Conservation (phyloP, 1,140 invertebrate species). For the Megalonaias nervosa region DNA sequence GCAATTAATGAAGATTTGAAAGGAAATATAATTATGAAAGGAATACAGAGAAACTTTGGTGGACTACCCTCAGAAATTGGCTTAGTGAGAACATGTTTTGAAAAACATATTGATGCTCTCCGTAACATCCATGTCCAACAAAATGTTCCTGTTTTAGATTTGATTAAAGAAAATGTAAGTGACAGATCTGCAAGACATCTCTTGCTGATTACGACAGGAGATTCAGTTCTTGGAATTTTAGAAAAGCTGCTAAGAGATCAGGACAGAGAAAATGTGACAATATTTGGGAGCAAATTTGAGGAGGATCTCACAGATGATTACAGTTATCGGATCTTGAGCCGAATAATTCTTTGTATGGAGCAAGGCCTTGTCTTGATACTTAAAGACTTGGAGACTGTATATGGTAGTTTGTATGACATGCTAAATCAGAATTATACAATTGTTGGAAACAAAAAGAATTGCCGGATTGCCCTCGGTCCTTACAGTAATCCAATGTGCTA, state of each 20-base stretch:
- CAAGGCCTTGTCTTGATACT: slow-evolving; percentile 41
- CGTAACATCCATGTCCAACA: no score
- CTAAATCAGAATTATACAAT: slow-evolving; percentile 32
- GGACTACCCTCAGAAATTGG: slow-evolving; percentile 25
- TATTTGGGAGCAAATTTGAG: slow-evolving; percentile 43
- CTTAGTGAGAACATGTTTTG: slow-evolving; percentile 12
- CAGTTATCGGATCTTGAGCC: slow-evolving; percentile 39
- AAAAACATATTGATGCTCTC: no score
- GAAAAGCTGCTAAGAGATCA: not conserved
- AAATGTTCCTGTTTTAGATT: slow-evolving; percentile 6
- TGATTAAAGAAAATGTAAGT: slow-evolving; percentile 27
- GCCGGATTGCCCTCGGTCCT: no score
- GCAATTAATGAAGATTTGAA: no score
- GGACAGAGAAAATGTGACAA: slow-evolving; percentile 10
- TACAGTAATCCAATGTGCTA: no score
- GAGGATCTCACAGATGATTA: slow-evolving; percentile 41
- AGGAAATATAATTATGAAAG: slow-evolving; percentile 1
- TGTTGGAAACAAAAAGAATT: slow-evolving; percentile 38
- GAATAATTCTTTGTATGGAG: slow-evolving; percentile 52
- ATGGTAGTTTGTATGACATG: slow-evolving; percentile 37
- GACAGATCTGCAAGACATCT: slow-evolving; percentile 28
- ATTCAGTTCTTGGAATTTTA: slow-evolving; percentile 20
- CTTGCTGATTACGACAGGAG: slow-evolving; percentile 18
- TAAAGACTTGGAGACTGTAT: slow-evolving; percentile 41
- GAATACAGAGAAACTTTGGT: slow-evolving; percentile 42